phyloP scores from a whole-genome alignment of 2,888 invertebrate species.

The Autographa gamma region DNA sequence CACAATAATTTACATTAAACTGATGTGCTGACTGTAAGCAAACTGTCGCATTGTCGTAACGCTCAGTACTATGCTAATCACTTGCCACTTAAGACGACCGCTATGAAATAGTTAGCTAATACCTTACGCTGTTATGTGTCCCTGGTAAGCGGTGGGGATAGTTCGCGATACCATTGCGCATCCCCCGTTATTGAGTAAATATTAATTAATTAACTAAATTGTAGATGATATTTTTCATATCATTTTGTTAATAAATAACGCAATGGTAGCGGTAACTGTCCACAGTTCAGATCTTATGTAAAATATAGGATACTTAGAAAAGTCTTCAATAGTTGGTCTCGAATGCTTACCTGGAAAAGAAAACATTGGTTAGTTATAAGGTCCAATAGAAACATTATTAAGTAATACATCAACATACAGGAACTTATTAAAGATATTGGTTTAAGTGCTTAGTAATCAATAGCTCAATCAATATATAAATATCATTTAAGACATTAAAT shows the following conservation, averaged over 20 bases:
- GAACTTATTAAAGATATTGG: not conserved
- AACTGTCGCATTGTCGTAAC: slow-evolving; percentile 37
- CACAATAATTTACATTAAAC: not conserved
- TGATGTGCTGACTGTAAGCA: slow-evolving; percentile 19
- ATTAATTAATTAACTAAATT: no score
- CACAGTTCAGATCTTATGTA: slow-evolving; percentile 18
- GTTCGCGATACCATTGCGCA: not conserved
- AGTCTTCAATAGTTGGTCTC: slow-evolving; percentile 17
- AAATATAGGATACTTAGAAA: slow-evolving; percentile 38
- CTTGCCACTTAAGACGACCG: slow-evolving; percentile 45
- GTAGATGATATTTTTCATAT: no score
- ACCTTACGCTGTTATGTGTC: not conserved
- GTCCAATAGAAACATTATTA: not conserved
- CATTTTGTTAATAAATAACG: not conserved
- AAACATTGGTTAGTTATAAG: slow-evolving; percentile 24
- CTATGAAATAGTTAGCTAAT: slow-evolving; percentile 43
- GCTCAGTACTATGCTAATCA: slow-evolving; percentile 42
- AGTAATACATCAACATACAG: not conserved
- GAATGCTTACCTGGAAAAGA: slow-evolving; percentile 57
- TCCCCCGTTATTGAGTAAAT: not conserved
- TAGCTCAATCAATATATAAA: not conserved
- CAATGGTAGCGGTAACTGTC: not conserved
- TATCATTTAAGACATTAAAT: not conserved
- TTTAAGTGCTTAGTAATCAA: not conserved
- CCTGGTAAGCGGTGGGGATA: slow-evolving; percentile 5